phyloP scores from a whole-genome alignment of 2,888 invertebrate species.

The Mesorhabditis spiculigera region DNA sequence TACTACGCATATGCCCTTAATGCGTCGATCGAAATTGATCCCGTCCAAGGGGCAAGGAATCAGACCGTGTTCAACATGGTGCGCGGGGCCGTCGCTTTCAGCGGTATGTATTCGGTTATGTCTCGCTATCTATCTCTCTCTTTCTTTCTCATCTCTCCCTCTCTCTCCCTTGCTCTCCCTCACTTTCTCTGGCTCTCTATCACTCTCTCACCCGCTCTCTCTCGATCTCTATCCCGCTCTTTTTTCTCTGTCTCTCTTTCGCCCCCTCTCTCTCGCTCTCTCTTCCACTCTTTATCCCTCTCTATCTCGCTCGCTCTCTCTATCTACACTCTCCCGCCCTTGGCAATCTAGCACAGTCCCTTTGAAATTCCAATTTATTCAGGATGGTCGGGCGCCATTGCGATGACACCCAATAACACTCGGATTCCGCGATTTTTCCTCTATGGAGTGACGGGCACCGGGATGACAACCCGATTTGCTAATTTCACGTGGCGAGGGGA shows the following conservation, averaged over 20 bases:
- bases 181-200: no score
- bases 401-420: not conserved
- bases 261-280: no score
- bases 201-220: no score
- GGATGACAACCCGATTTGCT: not conserved
- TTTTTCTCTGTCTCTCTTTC: not conserved
- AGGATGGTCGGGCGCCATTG: not conserved
- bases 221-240: not conserved
- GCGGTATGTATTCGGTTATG: not conserved
- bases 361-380: not conserved
- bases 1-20: conserved; percentile 27
- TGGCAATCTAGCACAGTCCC: no score
- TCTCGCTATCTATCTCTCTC: not conserved
- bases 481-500: not conserved
- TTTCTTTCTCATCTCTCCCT: no score
- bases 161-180: no score
- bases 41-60: not conserved
- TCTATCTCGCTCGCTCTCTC: no score
- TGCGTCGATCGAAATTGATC: conserved; percentile 13
- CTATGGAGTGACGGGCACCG: conserved; percentile 2
- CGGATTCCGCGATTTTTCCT: not conserved
- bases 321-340: not conserved
- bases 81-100: not conserved
- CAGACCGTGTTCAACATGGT: not conserved
- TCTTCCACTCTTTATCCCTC: no score